A percentile compares a stretch with the other conserved stretches of the same genome.
Conservation (phyloP, 2,113 vertebrate genomes). For the Nerophis lumbriciformis region DNA sequence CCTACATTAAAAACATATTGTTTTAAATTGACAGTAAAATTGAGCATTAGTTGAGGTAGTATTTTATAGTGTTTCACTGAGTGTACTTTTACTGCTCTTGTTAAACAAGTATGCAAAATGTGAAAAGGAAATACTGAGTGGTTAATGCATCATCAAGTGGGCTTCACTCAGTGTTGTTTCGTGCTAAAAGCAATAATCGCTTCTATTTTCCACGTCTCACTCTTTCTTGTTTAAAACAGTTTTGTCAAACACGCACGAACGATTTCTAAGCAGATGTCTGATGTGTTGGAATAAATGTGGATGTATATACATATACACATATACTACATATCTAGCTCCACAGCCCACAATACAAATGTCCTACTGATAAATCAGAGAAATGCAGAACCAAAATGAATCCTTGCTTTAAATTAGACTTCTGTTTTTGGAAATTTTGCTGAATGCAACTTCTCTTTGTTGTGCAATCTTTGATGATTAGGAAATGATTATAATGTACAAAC, state of each 20-base stretch:
- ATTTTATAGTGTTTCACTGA: background rate
- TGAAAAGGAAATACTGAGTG: constrained; percentile 40
- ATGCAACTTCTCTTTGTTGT: constrained; percentile 30
- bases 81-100: constrained; percentile 8
- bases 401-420: constrained; percentile 40
- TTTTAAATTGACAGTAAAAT: background rate
- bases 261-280: constrained; percentile 34
- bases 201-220: constrained; percentile 51
- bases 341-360: background rate
- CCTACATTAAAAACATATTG: too few relatives aligned
- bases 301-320: constrained; percentile 4
- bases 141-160: constrained; percentile 64
- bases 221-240: constrained; percentile 45
- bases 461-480: constrained; percentile 40
- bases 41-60: background rate
- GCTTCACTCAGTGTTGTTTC: constrained; percentile 49
- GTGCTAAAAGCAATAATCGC: constrained; percentile 58
- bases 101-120: constrained; percentile 35
- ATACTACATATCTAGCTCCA: constrained; percentile 7
- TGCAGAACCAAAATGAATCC: constrained; percentile 39
- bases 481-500: constrained; percentile 53
- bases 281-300: constrained; percentile 26
- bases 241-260: constrained; percentile 42
- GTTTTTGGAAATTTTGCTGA: constrained; percentile 41
- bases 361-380: constrained; percentile 33